Evolutionary conservation across 2,888 invertebrate species (phyloP), one percentile per base, ranked within the genome.

Genomic region (Noctua janthina): DNA sequence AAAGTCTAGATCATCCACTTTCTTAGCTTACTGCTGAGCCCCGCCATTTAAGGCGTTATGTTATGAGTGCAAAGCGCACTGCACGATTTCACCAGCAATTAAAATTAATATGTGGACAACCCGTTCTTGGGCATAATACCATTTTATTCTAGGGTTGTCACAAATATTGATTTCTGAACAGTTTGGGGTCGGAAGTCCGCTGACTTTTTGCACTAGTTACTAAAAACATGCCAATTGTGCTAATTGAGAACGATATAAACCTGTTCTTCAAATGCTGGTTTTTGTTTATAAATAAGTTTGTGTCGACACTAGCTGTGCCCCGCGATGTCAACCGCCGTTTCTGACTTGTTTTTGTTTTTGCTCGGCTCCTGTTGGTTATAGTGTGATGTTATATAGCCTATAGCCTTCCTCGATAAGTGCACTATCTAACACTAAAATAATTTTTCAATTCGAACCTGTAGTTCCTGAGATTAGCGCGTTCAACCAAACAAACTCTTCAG

Each of bases 51-150:
- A 79, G 85, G 86, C 77, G 71, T 83, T 85, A 87, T 87, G 86
- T 82, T 87, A 84, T 87, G 86, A 86, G 88, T 89, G 83, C 87
- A 78, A 87, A 88, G 78, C 86, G 76, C 79, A 81, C 69, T 85
- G 79, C 79, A 82, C 88, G 89, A 87, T 92, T 92, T 91, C 92
- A 85, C 90, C 80, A 51, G 88, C 91, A 90, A 92, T 93, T 92
- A 91, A 92, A 92, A 92, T 92, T 91, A 91, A 92, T 92, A 92
- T 91, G 88, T 89, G 82, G 74, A 74, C 79, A 86, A 92, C 90
- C 87, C 89, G 91, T 90, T 91, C 87, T 87, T 79, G 78, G 72
- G 81, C 56, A 74, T 85, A 82, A 80, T 83, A 78, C 82, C 76
- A 85, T 88, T 84, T 82, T 84, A 78, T 81, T 59, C 20, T 79